phyloP scores from a whole-genome alignment of 2,888 invertebrate genomes.

The Ectobius pallidus region DNA sequence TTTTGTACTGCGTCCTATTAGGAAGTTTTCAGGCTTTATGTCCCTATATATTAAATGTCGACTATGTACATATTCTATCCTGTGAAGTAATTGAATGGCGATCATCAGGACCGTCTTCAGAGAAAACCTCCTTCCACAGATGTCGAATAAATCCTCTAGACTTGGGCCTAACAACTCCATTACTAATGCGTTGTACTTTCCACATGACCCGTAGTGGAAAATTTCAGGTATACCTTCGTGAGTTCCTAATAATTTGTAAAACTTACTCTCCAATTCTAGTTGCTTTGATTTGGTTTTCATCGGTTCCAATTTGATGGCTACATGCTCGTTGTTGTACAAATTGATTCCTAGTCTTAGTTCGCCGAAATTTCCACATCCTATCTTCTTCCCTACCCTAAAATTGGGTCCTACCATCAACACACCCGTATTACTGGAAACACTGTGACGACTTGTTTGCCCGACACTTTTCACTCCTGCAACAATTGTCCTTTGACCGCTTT shows the following conservation, averaged over 20 bases:
- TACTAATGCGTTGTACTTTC: constrained; percentile 99
- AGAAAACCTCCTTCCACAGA: constrained; percentile 97
- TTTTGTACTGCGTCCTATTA: too few species aligned
- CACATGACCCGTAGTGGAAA: constrained; percentile 99
- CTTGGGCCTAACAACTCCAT: constrained; percentile 99
- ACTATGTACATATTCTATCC: too few species aligned
- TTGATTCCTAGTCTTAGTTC: constrained; percentile 98
- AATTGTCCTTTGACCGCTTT: constrained; percentile 54
- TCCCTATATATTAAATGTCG: too few species aligned
- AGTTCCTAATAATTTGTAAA: too few species aligned
- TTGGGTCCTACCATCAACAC: constrained; percentile 99
- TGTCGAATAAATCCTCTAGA: constrained; percentile 98
- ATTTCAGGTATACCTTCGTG: constrained; percentile 99
- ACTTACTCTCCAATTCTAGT: too few species aligned
- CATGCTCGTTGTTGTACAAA: too few species aligned
- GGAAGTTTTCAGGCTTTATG: too few species aligned
- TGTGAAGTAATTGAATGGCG: constrained; percentile 97
- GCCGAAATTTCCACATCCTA: constrained; percentile 99
- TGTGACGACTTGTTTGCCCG: constrained; percentile 82
- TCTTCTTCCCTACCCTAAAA: constrained; percentile 99
- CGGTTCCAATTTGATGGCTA: too few species aligned
- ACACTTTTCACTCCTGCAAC: constrained; percentile 67
- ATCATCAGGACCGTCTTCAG: constrained; percentile 98
- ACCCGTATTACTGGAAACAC: constrained; percentile 74
- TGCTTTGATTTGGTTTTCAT: too few species aligned